These are phyloP conservation scores for Leptopterna dolabrata DNA, from an alignment of 2,888 invertebrate genomes.

Conservation along the genomic window DNA sequence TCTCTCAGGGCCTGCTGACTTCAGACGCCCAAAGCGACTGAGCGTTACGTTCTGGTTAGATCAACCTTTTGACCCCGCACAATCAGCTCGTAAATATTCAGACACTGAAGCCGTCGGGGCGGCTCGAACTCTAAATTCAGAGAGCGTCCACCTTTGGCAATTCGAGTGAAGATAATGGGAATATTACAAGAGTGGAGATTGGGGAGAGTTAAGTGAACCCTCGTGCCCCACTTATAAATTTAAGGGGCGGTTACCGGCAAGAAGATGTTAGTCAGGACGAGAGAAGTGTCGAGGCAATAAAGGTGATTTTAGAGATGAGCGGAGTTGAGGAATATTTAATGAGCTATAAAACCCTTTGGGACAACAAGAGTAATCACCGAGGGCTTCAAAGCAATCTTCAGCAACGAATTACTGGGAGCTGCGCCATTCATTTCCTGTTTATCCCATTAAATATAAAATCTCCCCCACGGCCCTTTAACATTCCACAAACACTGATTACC, in stretches of 20 bases:
- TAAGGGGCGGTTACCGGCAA: conserved; percentile 12
- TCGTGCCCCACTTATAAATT: conserved; percentile 11
- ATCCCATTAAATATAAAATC: no score
- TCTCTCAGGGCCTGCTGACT: background rate
- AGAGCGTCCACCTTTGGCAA: conserved; percentile 22
- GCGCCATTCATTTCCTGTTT: background rate
- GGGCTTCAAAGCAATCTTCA: conserved; percentile 42
- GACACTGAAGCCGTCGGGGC: background rate
- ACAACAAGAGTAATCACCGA: conserved; percentile 40
- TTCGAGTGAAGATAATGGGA: conserved; percentile 42
- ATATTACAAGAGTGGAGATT: conserved; percentile 38
- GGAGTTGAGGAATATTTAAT: conserved; percentile 52
- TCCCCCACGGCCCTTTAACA: no score
- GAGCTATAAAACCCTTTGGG: conserved; percentile 54
- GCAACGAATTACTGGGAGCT: conserved; percentile 39
- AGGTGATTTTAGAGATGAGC: conserved; percentile 53
- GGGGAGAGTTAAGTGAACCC: background rate
- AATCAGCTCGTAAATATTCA: conserved; percentile 20
- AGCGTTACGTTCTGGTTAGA: no score
- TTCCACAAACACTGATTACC: no score
- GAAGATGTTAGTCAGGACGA: background rate
- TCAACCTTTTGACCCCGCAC: conserved; percentile 11
- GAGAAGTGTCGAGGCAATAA: conserved; percentile 37
- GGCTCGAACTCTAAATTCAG: background rate
- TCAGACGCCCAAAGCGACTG: background rate